phyloP scores from a whole-genome alignment of 2,113 vertebrate species.

The Heterochromis multidens region DNA sequence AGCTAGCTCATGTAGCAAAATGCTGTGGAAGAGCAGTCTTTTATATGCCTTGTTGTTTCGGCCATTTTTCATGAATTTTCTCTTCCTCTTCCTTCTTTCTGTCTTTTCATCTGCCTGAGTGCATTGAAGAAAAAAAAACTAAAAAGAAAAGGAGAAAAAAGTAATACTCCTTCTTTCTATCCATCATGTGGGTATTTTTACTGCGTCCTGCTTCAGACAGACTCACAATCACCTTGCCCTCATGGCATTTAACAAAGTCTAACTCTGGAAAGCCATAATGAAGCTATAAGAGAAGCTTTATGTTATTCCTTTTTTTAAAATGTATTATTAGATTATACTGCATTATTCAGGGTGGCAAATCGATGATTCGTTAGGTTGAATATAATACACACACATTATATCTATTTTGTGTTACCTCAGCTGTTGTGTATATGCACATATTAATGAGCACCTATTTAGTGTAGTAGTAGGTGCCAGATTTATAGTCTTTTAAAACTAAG shows the following conservation, averaged over 20 bases:
- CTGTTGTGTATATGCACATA: not conserved
- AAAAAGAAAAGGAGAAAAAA: no score
- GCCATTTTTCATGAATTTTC: no score
- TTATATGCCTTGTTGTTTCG: no score
- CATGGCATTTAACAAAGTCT: not conserved
- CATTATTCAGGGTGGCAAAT: not conserved
- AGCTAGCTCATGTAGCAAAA: no score
- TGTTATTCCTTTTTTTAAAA: no score
- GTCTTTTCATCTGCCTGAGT: no score
- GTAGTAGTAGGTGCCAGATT: not conserved
- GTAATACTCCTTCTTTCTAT: no score
- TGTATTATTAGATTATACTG: not conserved
- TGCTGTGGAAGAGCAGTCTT: no score
- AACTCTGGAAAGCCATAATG: not conserved
- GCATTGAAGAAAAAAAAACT: no score
- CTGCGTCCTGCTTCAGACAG: not conserved
- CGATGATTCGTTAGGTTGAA: not conserved
- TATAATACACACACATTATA: not conserved
- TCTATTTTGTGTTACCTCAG: not conserved
- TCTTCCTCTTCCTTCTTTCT: no score
- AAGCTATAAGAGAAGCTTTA: not conserved
- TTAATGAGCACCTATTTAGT: not conserved
- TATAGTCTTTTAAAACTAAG: not conserved
- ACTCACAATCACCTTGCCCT: not conserved
- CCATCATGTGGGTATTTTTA: not conserved